Evolutionary conservation across 2,113 vertebrate genomes (phyloP).

Genomic region (Otis tarda): DNA sequence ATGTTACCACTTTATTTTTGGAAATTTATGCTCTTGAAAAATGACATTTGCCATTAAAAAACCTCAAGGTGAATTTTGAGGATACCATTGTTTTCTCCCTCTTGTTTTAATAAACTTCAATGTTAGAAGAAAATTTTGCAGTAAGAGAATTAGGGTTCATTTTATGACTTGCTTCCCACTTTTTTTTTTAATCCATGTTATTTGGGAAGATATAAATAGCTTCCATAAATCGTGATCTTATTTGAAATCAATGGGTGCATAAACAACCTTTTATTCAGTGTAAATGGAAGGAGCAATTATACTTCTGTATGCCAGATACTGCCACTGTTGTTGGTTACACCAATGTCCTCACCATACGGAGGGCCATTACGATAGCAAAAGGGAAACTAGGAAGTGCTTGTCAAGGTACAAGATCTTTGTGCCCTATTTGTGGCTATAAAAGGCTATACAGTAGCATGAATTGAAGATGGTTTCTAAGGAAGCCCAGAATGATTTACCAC

Average conservation of each 20-base stretch:
- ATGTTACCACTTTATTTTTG: neutral
- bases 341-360: neutral
- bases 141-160: neutral
- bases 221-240: neutral
- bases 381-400: neutral
- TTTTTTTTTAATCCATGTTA: neutral
- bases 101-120: neutral
- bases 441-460: neutral
- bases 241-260: neutral
- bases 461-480: neutral
- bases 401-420: neutral
- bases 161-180: neutral
- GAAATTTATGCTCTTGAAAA: neutral
- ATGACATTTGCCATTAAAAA: neutral
- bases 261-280: neutral
- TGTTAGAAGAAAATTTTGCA: neutral
- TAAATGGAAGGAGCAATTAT: neutral
- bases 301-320: neutral
- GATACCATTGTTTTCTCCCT: neutral
- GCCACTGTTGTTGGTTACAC: neutral
- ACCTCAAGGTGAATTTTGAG: neutral
- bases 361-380: neutral
- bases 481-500: neutral
- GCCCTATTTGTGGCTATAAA: neutral
- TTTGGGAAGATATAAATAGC: neutral